Conservation (phyloP, 2,797 vertebrate genomes). For the Hemibagrus guttatus region DNA sequence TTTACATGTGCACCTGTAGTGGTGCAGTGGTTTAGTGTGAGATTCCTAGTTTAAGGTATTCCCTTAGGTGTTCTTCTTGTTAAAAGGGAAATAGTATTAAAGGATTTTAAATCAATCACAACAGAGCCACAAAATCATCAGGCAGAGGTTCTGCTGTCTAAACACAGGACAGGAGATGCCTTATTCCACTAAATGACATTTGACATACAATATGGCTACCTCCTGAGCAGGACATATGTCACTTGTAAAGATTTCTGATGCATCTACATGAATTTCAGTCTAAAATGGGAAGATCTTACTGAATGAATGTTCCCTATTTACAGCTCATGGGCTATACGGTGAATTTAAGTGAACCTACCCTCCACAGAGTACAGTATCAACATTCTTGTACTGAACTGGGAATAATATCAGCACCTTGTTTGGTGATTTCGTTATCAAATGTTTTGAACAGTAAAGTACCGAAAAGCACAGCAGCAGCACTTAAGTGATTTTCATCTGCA, state of each 20-base stretch:
- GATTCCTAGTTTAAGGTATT: not conserved
- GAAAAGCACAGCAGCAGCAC: not conserved
- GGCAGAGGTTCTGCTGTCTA: not conserved
- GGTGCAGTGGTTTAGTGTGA: not conserved
- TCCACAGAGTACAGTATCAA: not conserved
- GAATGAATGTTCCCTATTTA: not conserved
- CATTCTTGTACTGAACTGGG: not conserved
- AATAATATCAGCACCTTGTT: not conserved
- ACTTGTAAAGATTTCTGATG: not conserved
- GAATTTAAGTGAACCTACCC: not conserved
- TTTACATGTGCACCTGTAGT: not conserved
- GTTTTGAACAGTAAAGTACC: not conserved
- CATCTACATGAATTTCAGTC: not conserved
- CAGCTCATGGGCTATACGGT: not conserved
- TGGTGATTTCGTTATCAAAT: not conserved
- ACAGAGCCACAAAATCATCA: not conserved
- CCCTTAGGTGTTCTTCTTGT: not conserved
- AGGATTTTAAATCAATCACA: not conserved
- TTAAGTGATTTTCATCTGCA: conserved; percentile 8
- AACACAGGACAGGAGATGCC: not conserved
- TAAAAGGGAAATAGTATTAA: not conserved
- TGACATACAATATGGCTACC: not conserved
- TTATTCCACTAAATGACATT: not conserved
- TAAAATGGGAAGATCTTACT: not conserved
- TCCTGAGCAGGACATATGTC: not conserved